These are phyloP conservation scores for Drosophila lacertosa DNA, from an alignment of 1,140 invertebrate genomes.

Conservation along the genomic window DNA sequence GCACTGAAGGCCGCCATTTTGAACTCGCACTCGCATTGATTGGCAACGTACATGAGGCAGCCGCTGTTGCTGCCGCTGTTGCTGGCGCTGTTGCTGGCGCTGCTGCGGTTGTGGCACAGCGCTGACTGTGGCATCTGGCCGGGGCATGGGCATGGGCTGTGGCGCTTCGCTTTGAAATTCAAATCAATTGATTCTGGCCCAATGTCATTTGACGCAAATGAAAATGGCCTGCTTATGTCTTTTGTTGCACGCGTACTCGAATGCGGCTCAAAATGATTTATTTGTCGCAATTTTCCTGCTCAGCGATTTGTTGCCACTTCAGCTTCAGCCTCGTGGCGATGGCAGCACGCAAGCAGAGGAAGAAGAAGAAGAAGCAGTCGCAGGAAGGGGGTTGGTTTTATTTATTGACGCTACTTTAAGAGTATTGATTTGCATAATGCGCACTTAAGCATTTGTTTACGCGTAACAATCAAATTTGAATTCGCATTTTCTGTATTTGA, in stretches of 20 bases:
- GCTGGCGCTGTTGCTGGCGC: conserved; percentile 44
- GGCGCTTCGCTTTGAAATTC: conserved; percentile 68
- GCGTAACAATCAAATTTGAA: conserved; percentile 82
- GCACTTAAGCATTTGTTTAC: conserved; percentile 82
- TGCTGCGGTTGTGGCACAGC: conserved; percentile 43
- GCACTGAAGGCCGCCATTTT: conserved; percentile 60
- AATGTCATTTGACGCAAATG: conserved; percentile 79
- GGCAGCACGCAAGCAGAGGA: neutral
- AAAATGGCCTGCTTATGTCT: conserved; percentile 81
- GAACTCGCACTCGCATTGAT: conserved; percentile 66
- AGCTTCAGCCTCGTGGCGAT: neutral
- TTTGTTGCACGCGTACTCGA: conserved; percentile 64
- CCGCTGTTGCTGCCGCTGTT: conserved; percentile 20
- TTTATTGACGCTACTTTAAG: conserved; percentile 80
- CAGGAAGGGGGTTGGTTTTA: conserved; percentile 32
- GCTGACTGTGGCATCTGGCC: conserved; percentile 38
- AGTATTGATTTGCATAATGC: conserved; percentile 82
- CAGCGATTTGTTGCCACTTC: conserved; percentile 68
- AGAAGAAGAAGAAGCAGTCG: neutral
- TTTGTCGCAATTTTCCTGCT: conserved; percentile 80
- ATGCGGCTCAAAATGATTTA: conserved; percentile 79
- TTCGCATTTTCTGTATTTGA: conserved; percentile 77
- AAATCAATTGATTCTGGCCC: conserved; percentile 79
- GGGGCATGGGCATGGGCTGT: conserved; percentile 7
- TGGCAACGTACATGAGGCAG: conserved; percentile 72